A percentile compares a stretch with the other conserved stretches of the same genome.
phyloP scores from a whole-genome alignment of 2,888 invertebrate genomes.

The Hypsopygia costalis region DNA sequence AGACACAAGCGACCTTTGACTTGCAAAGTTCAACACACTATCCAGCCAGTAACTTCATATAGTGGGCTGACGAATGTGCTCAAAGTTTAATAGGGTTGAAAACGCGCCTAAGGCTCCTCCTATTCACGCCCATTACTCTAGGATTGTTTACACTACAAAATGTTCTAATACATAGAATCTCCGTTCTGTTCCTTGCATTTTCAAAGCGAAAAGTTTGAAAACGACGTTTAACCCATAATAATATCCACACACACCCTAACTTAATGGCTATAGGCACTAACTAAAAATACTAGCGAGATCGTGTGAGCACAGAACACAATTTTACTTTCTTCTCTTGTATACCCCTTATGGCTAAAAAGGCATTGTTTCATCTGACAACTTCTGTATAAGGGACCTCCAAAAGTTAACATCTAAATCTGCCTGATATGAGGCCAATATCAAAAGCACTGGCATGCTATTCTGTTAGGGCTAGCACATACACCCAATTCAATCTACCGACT shows the following conservation, averaged over 20 bases:
- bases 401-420: slow-evolving; percentile 45
- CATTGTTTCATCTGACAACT: slow-evolving; percentile 51
- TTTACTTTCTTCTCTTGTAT: slow-evolving; percentile 45
- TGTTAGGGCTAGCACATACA: slow-evolving; percentile 11
- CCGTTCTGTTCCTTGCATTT: slow-evolving; percentile 28
- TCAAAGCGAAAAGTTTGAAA: slow-evolving; percentile 41
- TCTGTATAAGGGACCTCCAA: slow-evolving; percentile 62
- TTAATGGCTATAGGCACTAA: slow-evolving; percentile 72
- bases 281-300: slow-evolving; percentile 79
- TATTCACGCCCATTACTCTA: slow-evolving; percentile 31
- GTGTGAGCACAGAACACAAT: slow-evolving; percentile 77
- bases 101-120: slow-evolving; percentile 37
- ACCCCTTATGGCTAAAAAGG: slow-evolving; percentile 69
- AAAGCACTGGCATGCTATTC: slow-evolving; percentile 35
- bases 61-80: not conserved
- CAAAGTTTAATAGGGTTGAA: not conserved
- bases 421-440: slow-evolving; percentile 22
- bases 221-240: slow-evolving; percentile 28
- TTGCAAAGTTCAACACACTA: not conserved
- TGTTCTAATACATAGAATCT: slow-evolving; percentile 40
- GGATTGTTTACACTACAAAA: slow-evolving; percentile 45
- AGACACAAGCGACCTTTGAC: slow-evolving; percentile 15
- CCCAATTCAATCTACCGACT: not conserved
- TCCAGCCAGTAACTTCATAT: not conserved
- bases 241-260: slow-evolving; percentile 56